Evolutionary conservation across 2,113 vertebrate species (phyloP), one percentile per base, ranked within the genome.

Genomic region (Orientallactaga bullata): DNA sequence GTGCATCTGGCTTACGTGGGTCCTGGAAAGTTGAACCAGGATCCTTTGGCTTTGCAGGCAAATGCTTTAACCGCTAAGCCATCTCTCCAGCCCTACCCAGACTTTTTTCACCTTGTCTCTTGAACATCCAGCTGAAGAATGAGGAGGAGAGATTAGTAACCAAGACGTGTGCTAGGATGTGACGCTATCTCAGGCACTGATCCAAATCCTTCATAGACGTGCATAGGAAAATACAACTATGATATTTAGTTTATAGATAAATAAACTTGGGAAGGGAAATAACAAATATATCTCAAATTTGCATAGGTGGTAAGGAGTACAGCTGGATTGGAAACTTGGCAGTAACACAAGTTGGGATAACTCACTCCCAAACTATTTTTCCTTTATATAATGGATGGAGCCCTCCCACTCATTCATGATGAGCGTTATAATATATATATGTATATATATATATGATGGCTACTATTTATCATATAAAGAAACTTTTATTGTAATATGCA

Each of bases 281-380:
- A 47, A 47, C 42, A 32, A 39, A 73, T 37, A 61, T 1, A 24
- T 76, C 30, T 91, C 69, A 78, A 47, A 21, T 20, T 91, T 58
- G 72, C 65, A 88, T 15, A 86, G 35, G 55, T 76, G 18, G 13
- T 47, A 74, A 85, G 42, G 7, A 72, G 23, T 35, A 74, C 30
- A 90, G 30, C 39, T 63, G 32, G 21, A 72, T 90, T 68, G 79
- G 74, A 93, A 81, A 84, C 21, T 73, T 63, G 39, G 60, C 66
- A 23, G 65, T 55, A 81, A 17, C 63, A 15, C 5, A 39, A 93
- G 13, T 69, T 28, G 51, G 23, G 47, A 87, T 96, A 69, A 82
- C n/a, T 61, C 47, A 83, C 76, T 88, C 88, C 74, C 86, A 96
- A 88, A 83, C 39, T 68, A 42, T 63, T 89, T 84, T 55, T 69